Conservation (phyloP, 2,797 vertebrate species). For the Channa striata region DNA sequence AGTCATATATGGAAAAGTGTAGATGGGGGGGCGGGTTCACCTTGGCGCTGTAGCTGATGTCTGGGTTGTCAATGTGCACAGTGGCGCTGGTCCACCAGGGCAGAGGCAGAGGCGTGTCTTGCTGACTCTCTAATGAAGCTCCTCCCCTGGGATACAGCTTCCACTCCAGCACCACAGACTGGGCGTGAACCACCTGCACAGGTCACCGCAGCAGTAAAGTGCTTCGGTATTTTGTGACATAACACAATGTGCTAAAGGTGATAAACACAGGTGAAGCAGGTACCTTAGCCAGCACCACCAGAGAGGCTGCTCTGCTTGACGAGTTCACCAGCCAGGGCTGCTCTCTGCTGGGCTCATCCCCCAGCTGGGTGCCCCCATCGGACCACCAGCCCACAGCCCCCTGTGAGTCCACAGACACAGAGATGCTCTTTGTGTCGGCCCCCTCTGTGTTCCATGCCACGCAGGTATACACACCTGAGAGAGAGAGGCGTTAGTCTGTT, state of each 20-base stretch:
- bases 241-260: no score
- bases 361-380: conserved; percentile 16
- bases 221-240: no score
- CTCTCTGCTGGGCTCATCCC: conserved; percentile 19
- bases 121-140: conserved; percentile 40
- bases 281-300: conserved; percentile 84
- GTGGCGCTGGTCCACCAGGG: conserved; percentile 84
- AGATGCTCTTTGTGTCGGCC: conserved; percentile 83
- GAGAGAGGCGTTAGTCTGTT: no score
- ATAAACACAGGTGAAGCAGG: neutral
- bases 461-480: conserved; percentile 84
- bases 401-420: conserved; percentile 72
- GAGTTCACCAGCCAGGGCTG: conserved; percentile 53
- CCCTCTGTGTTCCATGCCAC: conserved; percentile 87
- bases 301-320: conserved; percentile 60
- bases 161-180: conserved; percentile 88
- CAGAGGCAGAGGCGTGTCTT: conserved; percentile 61
- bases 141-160: conserved; percentile 70
- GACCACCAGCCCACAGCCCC: conserved; percentile 35
- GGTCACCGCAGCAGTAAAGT: neutral
- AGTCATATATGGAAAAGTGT: no score
- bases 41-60: conserved; percentile 88
- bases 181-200: conserved; percentile 80
- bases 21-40: conserved; percentile 26
- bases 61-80: conserved; percentile 86